Base-by-base conservation (phyloP, 2,797 vertebrate genomes). In the Salmo trutta region DNA sequence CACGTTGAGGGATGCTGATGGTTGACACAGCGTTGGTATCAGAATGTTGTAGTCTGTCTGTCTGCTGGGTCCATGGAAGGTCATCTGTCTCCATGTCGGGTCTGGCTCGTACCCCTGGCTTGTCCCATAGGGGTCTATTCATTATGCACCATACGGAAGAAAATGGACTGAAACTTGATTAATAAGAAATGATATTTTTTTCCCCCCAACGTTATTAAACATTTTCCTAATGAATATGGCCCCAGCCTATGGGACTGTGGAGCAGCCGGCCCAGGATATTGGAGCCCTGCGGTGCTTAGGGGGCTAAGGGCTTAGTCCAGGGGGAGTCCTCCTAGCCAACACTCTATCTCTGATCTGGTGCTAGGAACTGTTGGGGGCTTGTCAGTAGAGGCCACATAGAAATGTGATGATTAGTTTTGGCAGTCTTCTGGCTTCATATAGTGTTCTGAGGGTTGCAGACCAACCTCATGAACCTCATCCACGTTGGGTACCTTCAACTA, bases 201-300 rank as follows among this genome's bases (percentile, higher is more conserved):
- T 1, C 33, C 31, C 31, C 4, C 31, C 4, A 5, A 33, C 5
- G 5, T 47, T 47, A 47, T 47, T 47, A 14, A 12, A 12, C 41
- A 2, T 47, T 47, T 47, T 47, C 41, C 41, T 14, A 47, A 14
- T 14, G 10, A 47, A 47, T 47, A 47, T 10, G 10, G 41, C 41
- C 10, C 10, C 41, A 10, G 41, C 41, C 3, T 47, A 14, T 47
- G 2, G 41, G 41, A 47, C 10, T 47, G 41, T 47, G 10, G 41
- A 47, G 41, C 79, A 82, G 75, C 16, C 75, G 53, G 76, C 41
- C 82, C 90, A 91, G 91, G 91, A 92, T 92, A 91, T 91, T 89
- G 79, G 87, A 91, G 86, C 82, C 89, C 79, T 85, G 86, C 77
- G 0, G 75, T 51, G 75, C 86, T 88, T 85, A 86, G 82, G 80